Evolutionary conservation across 2,888 invertebrate species (phyloP).

Genomic region (Andrena haemorrhoa): DNA sequence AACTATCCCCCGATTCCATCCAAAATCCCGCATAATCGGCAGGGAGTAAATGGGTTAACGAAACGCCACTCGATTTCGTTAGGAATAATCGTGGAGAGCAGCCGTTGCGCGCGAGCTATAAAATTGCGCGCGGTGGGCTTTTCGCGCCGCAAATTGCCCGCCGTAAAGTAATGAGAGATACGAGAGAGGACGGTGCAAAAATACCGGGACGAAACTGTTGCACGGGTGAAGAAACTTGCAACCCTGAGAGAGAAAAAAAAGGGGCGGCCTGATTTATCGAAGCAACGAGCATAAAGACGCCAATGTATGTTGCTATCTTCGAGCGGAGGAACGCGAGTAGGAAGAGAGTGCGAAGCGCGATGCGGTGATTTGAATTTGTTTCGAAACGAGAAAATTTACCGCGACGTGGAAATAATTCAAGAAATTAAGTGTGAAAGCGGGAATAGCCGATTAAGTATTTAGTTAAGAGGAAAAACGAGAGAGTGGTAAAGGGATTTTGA

Average conservation of each 20-base stretch:
- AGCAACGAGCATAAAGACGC: conserved; percentile 17
- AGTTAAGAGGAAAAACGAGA: not conserved
- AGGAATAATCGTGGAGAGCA: conserved; percentile 18
- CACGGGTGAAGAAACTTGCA: conserved; percentile 28
- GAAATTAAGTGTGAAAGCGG: not conserved
- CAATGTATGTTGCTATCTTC: conserved; percentile 8
- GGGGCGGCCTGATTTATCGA: conserved; percentile 40
- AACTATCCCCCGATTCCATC: too few relatives aligned
- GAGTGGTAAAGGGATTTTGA: not conserved
- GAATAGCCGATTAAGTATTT: not conserved
- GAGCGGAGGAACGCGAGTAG: not conserved
- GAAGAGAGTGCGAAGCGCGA: conserved; percentile 24
- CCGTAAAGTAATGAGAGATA: conserved; percentile 75
- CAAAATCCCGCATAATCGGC: not conserved
- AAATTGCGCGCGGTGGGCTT: conserved; percentile 28
- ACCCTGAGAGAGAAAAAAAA: conserved; percentile 16
- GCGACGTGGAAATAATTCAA: not conserved
- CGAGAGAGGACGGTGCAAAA: conserved; percentile 63
- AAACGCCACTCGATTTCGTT: conserved; percentile 31
- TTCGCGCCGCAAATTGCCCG: conserved; percentile 56
- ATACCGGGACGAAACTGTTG: conserved; percentile 61
- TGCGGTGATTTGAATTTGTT: conserved; percentile 29
- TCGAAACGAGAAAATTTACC: not conserved
- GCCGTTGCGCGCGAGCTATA: conserved; percentile 21
- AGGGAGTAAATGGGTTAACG: not conserved